Evolutionary conservation across 1,140 invertebrate genomes (phyloP), one percentile per base, ranked within the genome.

Genomic region (Arctopsyche grandis): DNA sequence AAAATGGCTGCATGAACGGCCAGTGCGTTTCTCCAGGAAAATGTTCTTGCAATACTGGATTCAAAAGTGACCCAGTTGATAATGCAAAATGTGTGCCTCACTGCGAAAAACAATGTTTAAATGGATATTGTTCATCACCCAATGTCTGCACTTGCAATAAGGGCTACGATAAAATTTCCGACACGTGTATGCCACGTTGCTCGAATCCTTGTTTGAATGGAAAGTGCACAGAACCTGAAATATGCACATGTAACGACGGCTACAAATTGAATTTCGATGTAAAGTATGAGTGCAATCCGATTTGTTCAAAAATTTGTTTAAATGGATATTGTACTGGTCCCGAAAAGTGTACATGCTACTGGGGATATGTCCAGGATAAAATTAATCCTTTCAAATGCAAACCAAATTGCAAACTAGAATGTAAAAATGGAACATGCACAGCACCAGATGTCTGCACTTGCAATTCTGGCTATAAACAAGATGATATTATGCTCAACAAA

Each of bases 1-100:
- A 87, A 0, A 84, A 86, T 63, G 86, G 87, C 14, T 91, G 90
- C 79, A 83, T 85, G 52, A 88, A 90, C 81, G 90, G 89, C n/a
- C 86, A 85, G 38, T 91, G 90, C 80, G 85, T 85, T 12, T 83
- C 83, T 0, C 88, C 88, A 22, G 85, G 88, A 14, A 83, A 77
- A 4, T 91, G 90, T 76, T 77, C 84, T n/a, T 90, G 89, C 75
- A 87, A 85, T 84, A 75, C 86, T 83, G 87, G 87, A 5, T 87
- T 87, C 80, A 86, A 83, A 7, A 52, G 77, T 69, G 85, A 87
- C 83, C 81, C 82, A 10, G 71, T 77, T 21, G 83, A 86, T 77
- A 79, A 77, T n/a, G 85, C 83, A 58, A 78, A 83, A 10, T 91
- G 89, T 60, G 24, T 82, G 21, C 86, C 88, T 0, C 83, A 83